These are phyloP conservation scores for Sula dactylatra DNA, from an alignment of 2,113 vertebrate genomes.

Conservation along the genomic window DNA sequence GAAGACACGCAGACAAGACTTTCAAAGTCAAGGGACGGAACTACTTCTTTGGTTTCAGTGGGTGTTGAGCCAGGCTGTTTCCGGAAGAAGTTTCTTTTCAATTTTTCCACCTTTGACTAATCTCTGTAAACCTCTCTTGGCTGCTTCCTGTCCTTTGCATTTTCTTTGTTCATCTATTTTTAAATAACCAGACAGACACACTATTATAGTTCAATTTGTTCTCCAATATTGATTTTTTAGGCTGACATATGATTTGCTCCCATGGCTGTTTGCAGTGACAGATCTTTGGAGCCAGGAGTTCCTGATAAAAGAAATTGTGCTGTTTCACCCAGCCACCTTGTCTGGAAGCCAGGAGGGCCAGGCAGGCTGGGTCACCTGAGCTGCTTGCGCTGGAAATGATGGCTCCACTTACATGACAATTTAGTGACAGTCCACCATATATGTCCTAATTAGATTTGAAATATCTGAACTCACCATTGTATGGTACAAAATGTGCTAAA, in stretches of 20 bases:
- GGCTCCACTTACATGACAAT: not conserved
- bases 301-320: not conserved
- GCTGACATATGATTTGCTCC: not conserved
- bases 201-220: constrained; percentile 17
- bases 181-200: not conserved
- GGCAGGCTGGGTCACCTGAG: not conserved
- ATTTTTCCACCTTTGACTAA: not conserved
- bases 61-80: not conserved
- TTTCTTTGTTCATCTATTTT: constrained; percentile 22
- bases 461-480: not conserved
- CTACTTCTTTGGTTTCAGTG: not conserved
- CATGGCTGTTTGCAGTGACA: not conserved
- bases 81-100: not conserved
- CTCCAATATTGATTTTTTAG: constrained; percentile 6
- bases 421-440: not conserved
- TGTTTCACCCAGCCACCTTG: not conserved
- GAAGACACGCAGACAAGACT: not conserved
- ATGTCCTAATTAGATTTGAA: not conserved
- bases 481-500: not conserved
- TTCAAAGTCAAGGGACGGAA: not conserved
- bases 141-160: not conserved
- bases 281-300: not conserved
- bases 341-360: not conserved
- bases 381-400: not conserved
- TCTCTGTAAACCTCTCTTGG: not conserved